Percentiles rank a stretch among this genome's conserved stretches.
Conservation (phyloP, 2,888 invertebrate genomes). For the Odontocerum albicorne region DNA sequence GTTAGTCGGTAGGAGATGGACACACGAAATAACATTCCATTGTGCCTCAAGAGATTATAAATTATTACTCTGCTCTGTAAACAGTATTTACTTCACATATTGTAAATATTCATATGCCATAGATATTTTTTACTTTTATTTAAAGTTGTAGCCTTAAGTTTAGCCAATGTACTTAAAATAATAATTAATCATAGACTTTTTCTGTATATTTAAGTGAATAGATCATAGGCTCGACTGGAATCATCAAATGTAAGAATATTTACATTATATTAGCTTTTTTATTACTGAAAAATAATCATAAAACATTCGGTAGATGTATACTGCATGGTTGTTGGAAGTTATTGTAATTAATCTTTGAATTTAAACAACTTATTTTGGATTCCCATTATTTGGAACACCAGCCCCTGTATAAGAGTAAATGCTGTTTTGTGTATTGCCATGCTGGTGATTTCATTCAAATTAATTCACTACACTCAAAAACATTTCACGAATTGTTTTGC, state of each 20-base stretch:
- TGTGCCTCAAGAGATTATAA: constrained; percentile 32
- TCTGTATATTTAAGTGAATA: too few species aligned
- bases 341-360: too few species aligned
- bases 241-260: constrained; percentile 16
- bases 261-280: constrained; percentile 21
- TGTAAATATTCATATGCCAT: constrained; percentile 33
- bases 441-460: too few species aligned
- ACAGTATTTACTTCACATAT: constrained; percentile 29
- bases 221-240: constrained; percentile 16
- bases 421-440: too few species aligned
- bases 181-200: too few species aligned
- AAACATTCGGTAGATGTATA: constrained; percentile 10
- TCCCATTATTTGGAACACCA: too few species aligned
- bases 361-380: too few species aligned
- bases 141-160: constrained; percentile 16
- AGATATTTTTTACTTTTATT: constrained; percentile 28
- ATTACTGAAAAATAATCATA: constrained; percentile 13
- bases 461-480: too few species aligned
- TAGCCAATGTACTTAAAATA: constrained; percentile 22
- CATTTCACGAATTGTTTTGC: too few species aligned
- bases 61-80: constrained; percentile 24
- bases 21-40: constrained; percentile 30
- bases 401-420: too few species aligned
- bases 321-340: not conserved
- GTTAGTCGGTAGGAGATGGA: too few species aligned